Evolutionary conservation across 2,797 vertebrate species (phyloP), one percentile per base, ranked within the genome.

Genomic region (Aphelocoma californica): DNA sequence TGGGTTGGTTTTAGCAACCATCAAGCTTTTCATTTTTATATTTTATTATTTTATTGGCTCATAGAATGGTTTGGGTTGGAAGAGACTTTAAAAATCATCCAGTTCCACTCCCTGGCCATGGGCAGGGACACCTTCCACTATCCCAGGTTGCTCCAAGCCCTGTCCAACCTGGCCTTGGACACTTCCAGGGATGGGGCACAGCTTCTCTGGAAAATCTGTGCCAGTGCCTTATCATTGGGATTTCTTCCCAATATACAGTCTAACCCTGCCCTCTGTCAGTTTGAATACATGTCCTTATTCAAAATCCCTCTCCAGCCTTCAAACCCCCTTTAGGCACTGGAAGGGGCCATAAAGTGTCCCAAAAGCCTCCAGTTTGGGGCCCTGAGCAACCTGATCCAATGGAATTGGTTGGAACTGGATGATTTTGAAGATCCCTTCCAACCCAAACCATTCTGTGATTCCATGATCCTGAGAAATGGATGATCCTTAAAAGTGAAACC

Each of bases 91-190:
- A 42, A 42, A 4, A 20, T 40, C 21, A 14, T 14, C 18, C 21
- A 45, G 8, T 51, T 64, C 12, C 38, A 69, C 4, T 1, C 19
- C 21, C 25, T 28, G 26, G 14, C 50, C 44, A 12, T 40, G n/a
- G 32, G 0, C 57, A 51, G 29, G 38, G 65, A 45, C 19, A 38
- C 18, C 4, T 78, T 32, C 18, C 45, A 28, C 21, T 12, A 7
- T 0, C 0, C 51, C 53, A 60, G 15, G 15, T 0, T 40, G 15
- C 9, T 90, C 80, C 58, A 72, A 57, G 4, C 4, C 26, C 4
- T 2, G 5, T 47, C 58, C 66, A 72, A 0, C 4, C 18, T 15
- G 26, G 2, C 34, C 38, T 47, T 58, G 58, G 6, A 65, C 3
- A 65, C 18, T 79, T 72, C 3, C 53, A 83, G 18, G 21, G 25